Evolutionary conservation across 2,888 invertebrate genomes (phyloP).

Genomic region (Acholoe squamosa): DNA sequence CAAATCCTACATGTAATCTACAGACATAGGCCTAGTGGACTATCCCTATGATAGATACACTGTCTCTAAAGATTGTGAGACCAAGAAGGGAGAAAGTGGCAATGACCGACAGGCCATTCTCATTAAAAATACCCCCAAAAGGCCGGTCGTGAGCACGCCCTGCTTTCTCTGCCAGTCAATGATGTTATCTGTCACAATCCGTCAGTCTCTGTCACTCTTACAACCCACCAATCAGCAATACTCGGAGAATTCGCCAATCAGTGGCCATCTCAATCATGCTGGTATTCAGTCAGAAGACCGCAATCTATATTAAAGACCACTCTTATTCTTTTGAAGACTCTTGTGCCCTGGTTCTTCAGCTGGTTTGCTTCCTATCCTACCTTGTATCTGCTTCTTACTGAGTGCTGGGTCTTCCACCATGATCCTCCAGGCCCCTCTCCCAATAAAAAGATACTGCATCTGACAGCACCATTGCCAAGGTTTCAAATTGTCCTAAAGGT

Average conservation of each 20-base stretch:
- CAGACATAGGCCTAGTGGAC: too few relatives aligned
- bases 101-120: too few relatives aligned
- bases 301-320: neutral
- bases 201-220: neutral
- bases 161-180: slow-evolving; percentile 1
- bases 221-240: neutral
- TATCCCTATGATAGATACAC: too few relatives aligned
- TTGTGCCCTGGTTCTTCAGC: neutral
- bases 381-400: neutral
- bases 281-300: neutral
- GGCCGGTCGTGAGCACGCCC: neutral
- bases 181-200: neutral
- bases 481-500: too few relatives aligned
- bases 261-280: neutral
- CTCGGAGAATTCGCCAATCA: slow-evolving; percentile 17
- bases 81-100: too few relatives aligned
- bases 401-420: neutral
- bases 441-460: neutral
- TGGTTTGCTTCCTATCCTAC: neutral
- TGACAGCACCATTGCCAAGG: neutral
- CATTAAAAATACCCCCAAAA: neutral
- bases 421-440: neutral
- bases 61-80: too few relatives aligned
- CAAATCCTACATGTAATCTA: too few relatives aligned
- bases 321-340: neutral